phyloP scores from a whole-genome alignment of 2,888 invertebrate genomes.

The Kuschelorhynchus macadamiae region DNA sequence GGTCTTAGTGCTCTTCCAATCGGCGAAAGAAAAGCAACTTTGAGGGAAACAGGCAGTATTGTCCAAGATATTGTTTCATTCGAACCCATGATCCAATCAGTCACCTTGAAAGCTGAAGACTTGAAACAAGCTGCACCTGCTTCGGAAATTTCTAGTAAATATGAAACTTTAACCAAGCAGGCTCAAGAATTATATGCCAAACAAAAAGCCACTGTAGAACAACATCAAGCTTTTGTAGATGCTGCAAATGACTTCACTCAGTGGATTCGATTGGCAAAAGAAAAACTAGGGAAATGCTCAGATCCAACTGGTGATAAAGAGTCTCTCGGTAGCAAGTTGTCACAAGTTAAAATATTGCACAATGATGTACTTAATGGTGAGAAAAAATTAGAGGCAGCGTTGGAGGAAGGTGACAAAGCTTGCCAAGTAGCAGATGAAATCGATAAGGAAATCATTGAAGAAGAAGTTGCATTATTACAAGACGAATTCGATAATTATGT shows the following conservation, averaged over 20 bases:
- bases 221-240: constrained; percentile 93
- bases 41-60: constrained; percentile 93
- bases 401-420: constrained; percentile 89
- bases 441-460: constrained; percentile 91
- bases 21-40: constrained; percentile 89
- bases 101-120: constrained; percentile 93
- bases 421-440: constrained; percentile 87
- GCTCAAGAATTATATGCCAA: constrained; percentile 91
- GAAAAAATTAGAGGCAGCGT: constrained; percentile 84
- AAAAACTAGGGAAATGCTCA: constrained; percentile 90
- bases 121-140: constrained; percentile 92
- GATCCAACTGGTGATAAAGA: constrained; percentile 95
- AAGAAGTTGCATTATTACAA: constrained; percentile 90
- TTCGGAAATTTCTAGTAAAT: constrained; percentile 92
- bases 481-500: constrained; percentile 89
- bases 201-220: constrained; percentile 90
- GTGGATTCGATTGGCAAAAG: constrained; percentile 93
- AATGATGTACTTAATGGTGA: constrained; percentile 89
- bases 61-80: constrained; percentile 97
- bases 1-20: constrained; percentile 85
- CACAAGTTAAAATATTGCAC: constrained; percentile 86
- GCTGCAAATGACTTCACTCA: constrained; percentile 92
- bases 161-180: constrained; percentile 90
- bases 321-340: constrained; percentile 86
- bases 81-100: constrained; percentile 97